Percentiles rank a stretch among this genome's conserved stretches.
Evolutionary conservation across 1,140 invertebrate genomes (phyloP).

Genomic region (Anoplophora glabripennis): DNA sequence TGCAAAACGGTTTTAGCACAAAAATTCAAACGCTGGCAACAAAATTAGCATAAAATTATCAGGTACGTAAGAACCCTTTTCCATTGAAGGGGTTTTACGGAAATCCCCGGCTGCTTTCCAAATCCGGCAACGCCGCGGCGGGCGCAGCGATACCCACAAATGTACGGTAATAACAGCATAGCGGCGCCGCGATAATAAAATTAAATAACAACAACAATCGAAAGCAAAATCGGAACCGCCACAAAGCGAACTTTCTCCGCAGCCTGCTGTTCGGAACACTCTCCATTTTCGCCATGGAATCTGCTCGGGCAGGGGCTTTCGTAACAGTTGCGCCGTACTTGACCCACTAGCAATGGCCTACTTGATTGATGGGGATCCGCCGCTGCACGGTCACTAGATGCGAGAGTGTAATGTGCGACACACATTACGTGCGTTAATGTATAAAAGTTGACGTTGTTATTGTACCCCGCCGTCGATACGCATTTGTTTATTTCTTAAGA

Average conservation of each 20-base stretch:
- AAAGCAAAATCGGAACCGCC: slow-evolving; percentile 24
- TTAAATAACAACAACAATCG: slow-evolving; percentile 18
- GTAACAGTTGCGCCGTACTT: slow-evolving; percentile 38
- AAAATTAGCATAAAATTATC: too few species aligned
- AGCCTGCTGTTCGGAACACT: slow-evolving; percentile 37
- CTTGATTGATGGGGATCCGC: slow-evolving; percentile 8
- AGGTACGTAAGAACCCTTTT: too few species aligned
- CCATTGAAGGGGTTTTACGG: too few species aligned
- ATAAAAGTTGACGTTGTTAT: too few species aligned
- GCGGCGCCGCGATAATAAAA: slow-evolving; percentile 17
- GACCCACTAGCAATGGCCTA: slow-evolving; percentile 43
- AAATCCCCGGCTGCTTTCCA: background rate
- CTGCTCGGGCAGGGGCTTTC: slow-evolving; percentile 22
- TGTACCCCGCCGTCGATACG: too few species aligned
- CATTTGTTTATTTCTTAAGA: too few species aligned
- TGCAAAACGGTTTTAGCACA: too few species aligned
- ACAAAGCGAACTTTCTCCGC: slow-evolving; percentile 32
- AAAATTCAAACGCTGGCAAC: too few species aligned
- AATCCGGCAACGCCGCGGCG: background rate
- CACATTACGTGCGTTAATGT: too few species aligned
- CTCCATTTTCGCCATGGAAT: slow-evolving; percentile 41
- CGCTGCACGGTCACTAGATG: too few species aligned
- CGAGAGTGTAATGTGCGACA: too few species aligned
- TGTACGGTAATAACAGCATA: background rate
- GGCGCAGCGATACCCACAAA: background rate